A percentile compares a stretch with the other conserved stretches of the same genome.
Conservation (phyloP, 2,113 vertebrate species). For the Sinocyclocheilus rhinocerous region DNA sequence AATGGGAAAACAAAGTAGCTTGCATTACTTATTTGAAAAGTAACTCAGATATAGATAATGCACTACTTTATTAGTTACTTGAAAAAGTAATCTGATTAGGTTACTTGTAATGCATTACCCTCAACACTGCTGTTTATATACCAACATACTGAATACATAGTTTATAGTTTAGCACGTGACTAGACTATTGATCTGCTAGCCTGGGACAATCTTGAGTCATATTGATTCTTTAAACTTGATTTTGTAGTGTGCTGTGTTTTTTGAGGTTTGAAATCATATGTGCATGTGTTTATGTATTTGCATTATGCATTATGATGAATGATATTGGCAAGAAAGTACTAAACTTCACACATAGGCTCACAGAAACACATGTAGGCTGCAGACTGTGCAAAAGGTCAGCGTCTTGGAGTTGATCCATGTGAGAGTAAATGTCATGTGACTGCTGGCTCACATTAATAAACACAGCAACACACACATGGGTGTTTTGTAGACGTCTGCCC, state of each 20-base stretch:
- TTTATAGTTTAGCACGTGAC: not conserved
- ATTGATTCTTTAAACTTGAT: not conserved
- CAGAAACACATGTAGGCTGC: not conserved
- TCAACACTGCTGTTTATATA: not conserved
- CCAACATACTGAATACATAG: too few species aligned
- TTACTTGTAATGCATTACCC: not conserved
- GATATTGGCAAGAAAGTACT: not conserved
- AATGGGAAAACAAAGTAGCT: too few species aligned
- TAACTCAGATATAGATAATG: too few species aligned
- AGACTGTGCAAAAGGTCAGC: conserved; percentile 44
- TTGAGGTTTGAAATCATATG: not conserved
- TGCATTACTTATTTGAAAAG: too few species aligned
- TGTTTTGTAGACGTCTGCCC: not conserved
- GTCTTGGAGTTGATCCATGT: conserved; percentile 25
- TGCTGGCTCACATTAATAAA: not conserved
- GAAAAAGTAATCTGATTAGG: too few species aligned
- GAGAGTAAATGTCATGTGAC: conserved; percentile 21
- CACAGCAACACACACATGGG: not conserved
- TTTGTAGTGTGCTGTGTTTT: not conserved
- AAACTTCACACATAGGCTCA: not conserved
- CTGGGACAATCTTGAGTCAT: not conserved
- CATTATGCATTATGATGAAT: not conserved
- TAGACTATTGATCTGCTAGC: too few species aligned
- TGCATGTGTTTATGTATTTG: conserved; percentile 27
- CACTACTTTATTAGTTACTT: too few species aligned